Evolutionary conservation across 2,113 vertebrate genomes (phyloP).

Genomic region (Tricholaema leucomelas): DNA sequence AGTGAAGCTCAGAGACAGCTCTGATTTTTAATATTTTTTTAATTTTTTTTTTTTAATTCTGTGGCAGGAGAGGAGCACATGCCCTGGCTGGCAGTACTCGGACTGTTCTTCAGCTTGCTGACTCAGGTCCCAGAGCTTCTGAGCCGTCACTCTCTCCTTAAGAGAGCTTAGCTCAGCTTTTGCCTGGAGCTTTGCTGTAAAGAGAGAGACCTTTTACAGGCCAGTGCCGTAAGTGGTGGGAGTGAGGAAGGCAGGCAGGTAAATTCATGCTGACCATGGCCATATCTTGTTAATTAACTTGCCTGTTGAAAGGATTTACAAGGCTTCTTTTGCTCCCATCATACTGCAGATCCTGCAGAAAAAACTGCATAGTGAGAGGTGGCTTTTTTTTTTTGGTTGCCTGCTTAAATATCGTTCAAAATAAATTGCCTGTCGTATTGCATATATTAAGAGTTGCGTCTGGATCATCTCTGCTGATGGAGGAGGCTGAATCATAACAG

Average conservation of each 20-base stretch:
- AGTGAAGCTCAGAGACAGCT: background rate
- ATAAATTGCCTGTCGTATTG: background rate
- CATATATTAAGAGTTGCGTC: background rate
- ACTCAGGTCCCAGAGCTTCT: slow-evolving; percentile 22
- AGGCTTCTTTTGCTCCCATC: slow-evolving; percentile 1
- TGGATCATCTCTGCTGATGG: background rate
- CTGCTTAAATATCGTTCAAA: background rate
- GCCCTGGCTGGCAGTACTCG: background rate
- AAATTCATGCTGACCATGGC: slow-evolving; percentile 31
- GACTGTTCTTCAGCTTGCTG: slow-evolving; percentile 23
- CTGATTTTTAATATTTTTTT: background rate
- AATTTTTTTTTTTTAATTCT: background rate
- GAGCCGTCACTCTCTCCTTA: slow-evolving; percentile 12
- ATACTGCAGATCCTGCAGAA: background rate
- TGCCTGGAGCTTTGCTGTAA: slow-evolving; percentile 36
- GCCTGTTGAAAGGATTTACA: slow-evolving; percentile 39
- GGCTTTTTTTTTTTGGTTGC: background rate
- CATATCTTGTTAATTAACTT: slow-evolving; percentile 3
- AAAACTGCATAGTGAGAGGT: background rate
- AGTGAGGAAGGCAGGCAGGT: slow-evolving; percentile 7
- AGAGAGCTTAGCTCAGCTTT: slow-evolving; percentile 45
- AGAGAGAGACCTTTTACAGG: slow-evolving; percentile 28
- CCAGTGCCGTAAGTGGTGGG: background rate
- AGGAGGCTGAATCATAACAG: background rate
- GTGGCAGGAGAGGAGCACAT: background rate